Base-by-base conservation (phyloP, 1,140 invertebrate genomes). In the Cryptotermes secundus region DNA sequence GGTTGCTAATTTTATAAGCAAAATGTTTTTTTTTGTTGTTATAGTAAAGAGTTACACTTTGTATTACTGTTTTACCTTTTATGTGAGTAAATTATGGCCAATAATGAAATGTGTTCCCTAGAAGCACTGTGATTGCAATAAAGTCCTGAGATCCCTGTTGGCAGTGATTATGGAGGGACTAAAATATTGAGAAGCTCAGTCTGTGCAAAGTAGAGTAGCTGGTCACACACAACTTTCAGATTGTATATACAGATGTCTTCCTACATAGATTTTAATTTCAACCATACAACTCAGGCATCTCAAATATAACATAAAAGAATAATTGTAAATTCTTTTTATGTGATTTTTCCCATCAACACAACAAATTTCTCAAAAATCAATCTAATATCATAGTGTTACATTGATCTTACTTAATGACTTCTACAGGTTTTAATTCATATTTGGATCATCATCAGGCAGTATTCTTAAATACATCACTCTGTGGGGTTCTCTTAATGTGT, bases 261-360 rank as follows among this genome's bases (percentile, higher is more conserved):
- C 59, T 72, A 72, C n/a, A 72, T 72, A 72, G 59, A 31, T 72
- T 31, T 26, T 31, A 72, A 72, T 72, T 72, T 72, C 26, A 72
- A n/a, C 59, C 14, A 72, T 72, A n/a, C 59, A 72, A n/a, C 59
- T 72, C 59, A 72, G 59, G 59, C 59, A 72, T 72, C n/a, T n/a
- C 26, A 72, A 31, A 72, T 26, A 16, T 31, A 72, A 72, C 3
- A 31, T 72, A n/a, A 31, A 72, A 12, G 6, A 31, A 72, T 31
- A 3, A 59, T 26, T 59, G 53, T n/a, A n/a, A n/a, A n/a, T n/a
- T n/a, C n/a, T n/a, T n/a, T n/a, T n/a, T n/a, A n/a, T n/a, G n/a
- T n/a, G n/a, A n/a, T n/a, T n/a, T n/a, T n/a, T n/a, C n/a, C n/a
- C n/a, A n/a, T n/a, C n/a, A n/a, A n/a, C n/a, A n/a, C n/a, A n/a